A percentile compares a stretch with the other conserved stretches of the same genome.
phyloP scores from a whole-genome alignment of 2,797 vertebrate species.

The Alexandromys oeconomus region DNA sequence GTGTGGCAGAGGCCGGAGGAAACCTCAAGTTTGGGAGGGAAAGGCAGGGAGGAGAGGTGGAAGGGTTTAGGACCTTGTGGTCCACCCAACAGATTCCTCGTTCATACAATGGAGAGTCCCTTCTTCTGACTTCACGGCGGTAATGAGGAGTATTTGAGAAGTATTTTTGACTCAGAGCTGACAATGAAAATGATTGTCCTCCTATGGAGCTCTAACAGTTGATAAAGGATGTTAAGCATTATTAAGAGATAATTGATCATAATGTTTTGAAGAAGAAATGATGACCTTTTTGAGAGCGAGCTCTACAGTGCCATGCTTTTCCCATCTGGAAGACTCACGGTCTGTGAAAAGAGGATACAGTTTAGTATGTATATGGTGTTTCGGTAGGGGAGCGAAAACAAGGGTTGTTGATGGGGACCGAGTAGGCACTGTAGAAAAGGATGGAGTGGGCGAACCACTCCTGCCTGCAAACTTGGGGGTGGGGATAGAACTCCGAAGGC shows the following conservation, averaged over 20 bases:
- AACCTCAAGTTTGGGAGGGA: neutral
- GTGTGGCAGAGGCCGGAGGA: neutral
- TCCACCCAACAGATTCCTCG: neutral
- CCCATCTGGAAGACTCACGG: neutral
- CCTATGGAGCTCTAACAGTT: neutral
- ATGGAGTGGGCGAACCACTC: fast-evolving
- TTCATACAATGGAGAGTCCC: neutral
- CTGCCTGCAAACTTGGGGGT: neutral
- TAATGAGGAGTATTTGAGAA: neutral
- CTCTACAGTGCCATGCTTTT: neutral
- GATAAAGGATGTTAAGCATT: neutral
- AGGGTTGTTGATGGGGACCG: too few species aligned
- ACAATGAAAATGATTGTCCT: neutral
- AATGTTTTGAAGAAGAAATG: constrained; percentile 36
- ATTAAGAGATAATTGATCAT: neutral
- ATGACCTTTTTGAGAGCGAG: neutral
- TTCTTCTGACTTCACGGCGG: neutral
- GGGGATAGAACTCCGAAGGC: neutral
- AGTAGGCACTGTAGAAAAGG: neutral
- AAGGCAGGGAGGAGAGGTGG: neutral
- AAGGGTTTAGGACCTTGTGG: neutral
- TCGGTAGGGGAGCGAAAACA: neutral
- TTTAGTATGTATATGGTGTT: neutral
- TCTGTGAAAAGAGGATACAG: neutral
- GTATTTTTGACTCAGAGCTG: neutral